phyloP scores from a whole-genome alignment of 2,888 invertebrate genomes.

The Lithophane ornitopus region DNA sequence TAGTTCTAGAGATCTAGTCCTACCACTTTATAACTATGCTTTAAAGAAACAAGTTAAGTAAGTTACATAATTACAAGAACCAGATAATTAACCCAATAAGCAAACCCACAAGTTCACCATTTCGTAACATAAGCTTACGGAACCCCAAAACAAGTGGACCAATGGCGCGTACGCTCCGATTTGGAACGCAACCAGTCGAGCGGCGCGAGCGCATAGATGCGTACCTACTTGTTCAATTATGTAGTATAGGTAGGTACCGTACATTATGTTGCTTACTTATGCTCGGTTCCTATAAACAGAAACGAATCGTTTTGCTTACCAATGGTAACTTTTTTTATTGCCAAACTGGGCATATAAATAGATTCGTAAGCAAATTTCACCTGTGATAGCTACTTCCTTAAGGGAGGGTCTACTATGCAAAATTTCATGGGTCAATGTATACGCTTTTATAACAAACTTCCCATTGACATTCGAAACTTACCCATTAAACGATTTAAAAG shows the following conservation, averaged over 20 bases:
- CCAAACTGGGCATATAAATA: too few species aligned
- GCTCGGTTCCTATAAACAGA: too few species aligned
- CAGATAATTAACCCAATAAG: neutral
- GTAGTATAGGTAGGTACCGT: constrained; percentile 7
- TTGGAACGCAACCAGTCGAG: constrained; percentile 71
- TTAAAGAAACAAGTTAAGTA: neutral
- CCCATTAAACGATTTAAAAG: too few species aligned
- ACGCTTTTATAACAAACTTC: too few species aligned
- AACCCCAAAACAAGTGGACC: constrained; percentile 70
- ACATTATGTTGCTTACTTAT: neutral
- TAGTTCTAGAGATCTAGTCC: too few species aligned
- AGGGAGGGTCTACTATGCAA: too few species aligned
- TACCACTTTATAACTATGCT: neutral
- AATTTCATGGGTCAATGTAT: too few species aligned
- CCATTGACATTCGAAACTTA: too few species aligned
- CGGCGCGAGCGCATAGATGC: constrained; percentile 69
- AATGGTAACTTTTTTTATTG: too few species aligned
- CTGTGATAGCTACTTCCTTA: too few species aligned
- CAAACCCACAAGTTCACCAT: constrained; percentile 12
- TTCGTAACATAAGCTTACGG: constrained; percentile 46
- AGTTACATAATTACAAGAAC: neutral
- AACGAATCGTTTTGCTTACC: too few species aligned
- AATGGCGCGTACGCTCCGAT: constrained; percentile 70
- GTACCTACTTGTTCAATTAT: constrained; percentile 35
- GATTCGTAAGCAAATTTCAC: too few species aligned